Evolutionary conservation across 2,888 invertebrate species (phyloP).

Genomic region (Adela reaumurella): DNA sequence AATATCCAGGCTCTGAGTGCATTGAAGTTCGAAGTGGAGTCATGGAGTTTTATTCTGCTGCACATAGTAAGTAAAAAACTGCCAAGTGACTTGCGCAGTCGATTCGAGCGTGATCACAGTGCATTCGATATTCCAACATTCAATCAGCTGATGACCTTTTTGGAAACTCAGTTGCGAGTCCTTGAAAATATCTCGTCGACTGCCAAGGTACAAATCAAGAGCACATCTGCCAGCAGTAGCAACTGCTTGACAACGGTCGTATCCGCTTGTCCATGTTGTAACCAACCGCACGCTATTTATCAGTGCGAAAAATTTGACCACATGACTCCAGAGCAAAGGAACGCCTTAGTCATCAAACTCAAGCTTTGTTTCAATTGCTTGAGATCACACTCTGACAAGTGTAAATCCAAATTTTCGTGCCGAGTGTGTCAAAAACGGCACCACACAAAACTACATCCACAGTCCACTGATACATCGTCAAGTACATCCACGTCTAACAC

Average conservation of each 20-base stretch:
- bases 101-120: not conserved
- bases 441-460: not conserved
- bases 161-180: not conserved
- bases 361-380: not conserved
- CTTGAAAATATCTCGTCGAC: not conserved
- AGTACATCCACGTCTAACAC: too few relatives aligned
- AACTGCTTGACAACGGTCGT: too few relatives aligned
- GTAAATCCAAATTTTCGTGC: not conserved
- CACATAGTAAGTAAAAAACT: conserved; percentile 4
- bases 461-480: not conserved
- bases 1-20: conserved; percentile 4
- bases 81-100: not conserved
- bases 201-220: too few relatives aligned
- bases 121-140: not conserved
- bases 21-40: conserved; percentile 1
- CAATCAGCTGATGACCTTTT: not conserved
- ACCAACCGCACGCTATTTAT: not conserved
- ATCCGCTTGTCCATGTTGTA: not conserved
- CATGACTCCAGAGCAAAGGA: not conserved
- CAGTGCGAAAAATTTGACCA: not conserved
- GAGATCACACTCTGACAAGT: not conserved
- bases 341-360: not conserved
- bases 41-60: conserved; percentile 5
- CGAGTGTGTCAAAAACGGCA: not conserved
- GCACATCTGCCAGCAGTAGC: too few relatives aligned